Evolutionary conservation across 2,888 invertebrate species (phyloP).

Genomic region (Branchellion lobata): DNA sequence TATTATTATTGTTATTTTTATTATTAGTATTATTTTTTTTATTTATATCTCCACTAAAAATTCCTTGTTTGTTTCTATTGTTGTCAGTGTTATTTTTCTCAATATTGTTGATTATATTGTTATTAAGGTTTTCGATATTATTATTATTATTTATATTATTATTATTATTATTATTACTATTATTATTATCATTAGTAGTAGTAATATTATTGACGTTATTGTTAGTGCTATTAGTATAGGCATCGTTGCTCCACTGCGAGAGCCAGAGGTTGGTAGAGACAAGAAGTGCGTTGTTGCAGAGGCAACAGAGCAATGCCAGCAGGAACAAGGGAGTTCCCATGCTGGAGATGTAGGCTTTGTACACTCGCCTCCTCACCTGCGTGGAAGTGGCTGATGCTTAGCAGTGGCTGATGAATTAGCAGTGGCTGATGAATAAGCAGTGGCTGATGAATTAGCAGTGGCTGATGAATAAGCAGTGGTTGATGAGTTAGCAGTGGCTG

Average conservation of each 20-base stretch:
- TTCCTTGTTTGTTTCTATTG: too few relatives aligned
- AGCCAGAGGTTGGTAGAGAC: constrained; percentile 34
- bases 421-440: too few relatives aligned
- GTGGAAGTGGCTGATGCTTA: not conserved
- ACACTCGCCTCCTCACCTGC: constrained; percentile 20
- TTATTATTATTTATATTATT: not conserved
- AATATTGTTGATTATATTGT: not conserved
- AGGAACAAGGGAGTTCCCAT: not conserved
- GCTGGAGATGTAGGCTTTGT: not conserved
- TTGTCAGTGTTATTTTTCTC: not conserved
- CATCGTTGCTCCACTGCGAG: constrained; percentile 12
- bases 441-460: too few relatives aligned
- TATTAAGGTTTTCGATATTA: too few relatives aligned
- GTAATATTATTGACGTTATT: not conserved
- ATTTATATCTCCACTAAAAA: too few relatives aligned
- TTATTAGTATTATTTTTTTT: too few relatives aligned
- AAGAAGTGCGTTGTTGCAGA: constrained; percentile 28
- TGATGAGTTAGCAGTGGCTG: too few relatives aligned
- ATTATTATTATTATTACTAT: not conserved
- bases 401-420: too few relatives aligned
- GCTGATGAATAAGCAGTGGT: too few relatives aligned
- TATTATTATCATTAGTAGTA: too few relatives aligned
- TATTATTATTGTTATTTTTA: too few relatives aligned
- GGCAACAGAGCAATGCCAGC: not conserved
- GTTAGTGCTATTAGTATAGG: not conserved